Evolutionary conservation across 2,888 invertebrate species (phyloP).

Genomic region (Blastobasis adustella): DNA sequence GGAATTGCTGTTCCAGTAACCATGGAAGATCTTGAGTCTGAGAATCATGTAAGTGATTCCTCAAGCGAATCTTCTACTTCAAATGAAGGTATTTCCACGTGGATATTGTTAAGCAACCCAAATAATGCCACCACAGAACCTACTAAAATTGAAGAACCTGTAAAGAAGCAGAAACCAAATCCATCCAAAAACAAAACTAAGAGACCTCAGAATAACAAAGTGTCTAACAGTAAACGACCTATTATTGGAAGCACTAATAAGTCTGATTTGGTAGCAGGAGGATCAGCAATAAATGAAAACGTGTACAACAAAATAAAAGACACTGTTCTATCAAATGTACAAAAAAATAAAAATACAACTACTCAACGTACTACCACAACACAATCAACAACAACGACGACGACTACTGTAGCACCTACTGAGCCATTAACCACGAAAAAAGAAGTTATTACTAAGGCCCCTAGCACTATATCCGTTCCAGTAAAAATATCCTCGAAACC

Average conservation of each 20-base stretch:
- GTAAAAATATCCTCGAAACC: slow-evolving; percentile 46
- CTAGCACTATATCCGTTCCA: slow-evolving; percentile 23
- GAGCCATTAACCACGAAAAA: slow-evolving; percentile 39
- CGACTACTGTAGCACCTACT: slow-evolving; percentile 22
- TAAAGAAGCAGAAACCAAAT: slow-evolving; percentile 48
- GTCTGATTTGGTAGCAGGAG: slow-evolving; percentile 61
- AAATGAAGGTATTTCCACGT: slow-evolving; percentile 82
- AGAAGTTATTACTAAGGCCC: slow-evolving; percentile 33
- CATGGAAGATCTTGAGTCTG: slow-evolving; percentile 76
- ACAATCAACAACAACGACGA: slow-evolving; percentile 29
- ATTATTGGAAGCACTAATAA: slow-evolving; percentile 63
- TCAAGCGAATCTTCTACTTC: slow-evolving; percentile 66
- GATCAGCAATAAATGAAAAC: slow-evolving; percentile 66
- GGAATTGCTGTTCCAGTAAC: slow-evolving; percentile 81
- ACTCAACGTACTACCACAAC: slow-evolving; percentile 32
- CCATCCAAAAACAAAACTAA: slow-evolving; percentile 50
- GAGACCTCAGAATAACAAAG: slow-evolving; percentile 47
- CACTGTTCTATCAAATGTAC: slow-evolving; percentile 70
- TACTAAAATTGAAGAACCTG: slow-evolving; percentile 44
- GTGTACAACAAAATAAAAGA: slow-evolving; percentile 77
- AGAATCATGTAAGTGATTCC: slow-evolving; percentile 52
- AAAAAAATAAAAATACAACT: slow-evolving; percentile 61
- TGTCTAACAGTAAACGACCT: slow-evolving; percentile 41
- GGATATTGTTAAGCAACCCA: slow-evolving; percentile 80
- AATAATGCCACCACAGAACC: slow-evolving; percentile 51